Percentiles rank a stretch among this genome's conserved stretches.
Evolutionary conservation across 2,888 invertebrate genomes (phyloP).

Genomic region (Polylopha cassiicola): DNA sequence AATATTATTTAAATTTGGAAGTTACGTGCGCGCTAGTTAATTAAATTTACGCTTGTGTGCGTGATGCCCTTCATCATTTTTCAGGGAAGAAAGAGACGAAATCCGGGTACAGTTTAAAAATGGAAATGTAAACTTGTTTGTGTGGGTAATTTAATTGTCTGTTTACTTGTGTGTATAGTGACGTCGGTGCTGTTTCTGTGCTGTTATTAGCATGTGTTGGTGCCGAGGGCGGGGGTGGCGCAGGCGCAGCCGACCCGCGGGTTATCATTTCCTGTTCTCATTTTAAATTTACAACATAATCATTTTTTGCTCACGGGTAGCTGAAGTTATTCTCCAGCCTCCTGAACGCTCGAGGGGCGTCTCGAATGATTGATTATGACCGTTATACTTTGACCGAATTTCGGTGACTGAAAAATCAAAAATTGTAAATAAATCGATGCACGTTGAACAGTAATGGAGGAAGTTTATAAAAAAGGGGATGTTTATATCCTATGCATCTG

Average conservation of each 20-base stretch:
- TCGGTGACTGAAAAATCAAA: conserved; percentile 3
- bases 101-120: conserved; percentile 15
- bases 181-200: conserved; percentile 25
- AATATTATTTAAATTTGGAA: conserved; percentile 11
- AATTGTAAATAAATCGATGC: too few species aligned
- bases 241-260: conserved; percentile 62
- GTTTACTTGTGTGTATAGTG: conserved; percentile 18
- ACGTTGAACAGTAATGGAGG: too few species aligned
- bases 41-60: conserved; percentile 18
- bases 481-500: too few species aligned
- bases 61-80: conserved; percentile 14
- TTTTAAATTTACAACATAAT: conserved; percentile 71
- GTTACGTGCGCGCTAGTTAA: conserved; percentile 11
- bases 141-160: conserved; percentile 24
- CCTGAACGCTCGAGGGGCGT: conserved; percentile 9
- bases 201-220: conserved; percentile 40
- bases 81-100: conserved; percentile 16
- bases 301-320: conserved; percentile 57
- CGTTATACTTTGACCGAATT: conserved; percentile 12
- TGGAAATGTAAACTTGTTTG: conserved; percentile 7
- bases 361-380: conserved; percentile 5
- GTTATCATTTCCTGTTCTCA: conserved; percentile 77
- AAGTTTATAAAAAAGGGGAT: too few species aligned
- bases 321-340: conserved; percentile 36
- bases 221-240: conserved; percentile 43